phyloP scores from a whole-genome alignment of 2,797 vertebrate species.

The Melanotaenia nigrans region DNA sequence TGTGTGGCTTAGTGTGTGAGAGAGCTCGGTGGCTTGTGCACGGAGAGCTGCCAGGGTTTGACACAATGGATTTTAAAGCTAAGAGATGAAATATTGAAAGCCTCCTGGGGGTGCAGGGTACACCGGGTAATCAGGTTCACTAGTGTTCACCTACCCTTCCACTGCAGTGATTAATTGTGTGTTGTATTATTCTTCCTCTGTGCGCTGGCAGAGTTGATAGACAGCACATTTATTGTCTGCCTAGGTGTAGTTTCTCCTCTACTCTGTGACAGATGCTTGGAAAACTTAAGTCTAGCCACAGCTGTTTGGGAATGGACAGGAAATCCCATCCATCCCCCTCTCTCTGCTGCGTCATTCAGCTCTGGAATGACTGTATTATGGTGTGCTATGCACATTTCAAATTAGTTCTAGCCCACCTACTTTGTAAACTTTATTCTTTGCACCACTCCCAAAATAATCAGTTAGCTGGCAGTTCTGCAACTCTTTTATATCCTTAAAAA shows the following conservation, averaged over 20 bases:
- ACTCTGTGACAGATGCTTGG: constrained; percentile 53
- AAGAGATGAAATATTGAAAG: constrained; percentile 48
- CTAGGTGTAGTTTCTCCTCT: constrained; percentile 48
- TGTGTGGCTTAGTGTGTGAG: not conserved
- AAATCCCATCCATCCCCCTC: constrained; percentile 49
- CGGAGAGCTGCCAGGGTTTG: constrained; percentile 58
- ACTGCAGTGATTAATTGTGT: constrained; percentile 1
- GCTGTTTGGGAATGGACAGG: constrained; percentile 66
- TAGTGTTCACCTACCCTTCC: constrained; percentile 38
- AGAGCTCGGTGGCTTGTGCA: constrained; percentile 29
- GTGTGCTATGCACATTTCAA: constrained; percentile 60
- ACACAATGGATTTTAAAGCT: constrained; percentile 42
- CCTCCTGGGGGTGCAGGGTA: constrained; percentile 70
- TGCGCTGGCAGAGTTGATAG: constrained; percentile 27
- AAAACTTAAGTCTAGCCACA: constrained; percentile 53
- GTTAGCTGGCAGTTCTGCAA: constrained; percentile 16
- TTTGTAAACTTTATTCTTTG: constrained; percentile 31
- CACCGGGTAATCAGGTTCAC: constrained; percentile 71
- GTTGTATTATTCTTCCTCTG: constrained; percentile 16
- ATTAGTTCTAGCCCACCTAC: constrained; percentile 55
- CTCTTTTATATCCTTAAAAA: constrained; percentile 5
- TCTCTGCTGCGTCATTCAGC: constrained; percentile 62
- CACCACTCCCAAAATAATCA: not conserved
- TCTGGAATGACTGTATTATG: constrained; percentile 59
- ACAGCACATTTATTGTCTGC: constrained; percentile 50